Evolutionary conservation across 37 sponge, comb jelly and placozoan genomes (phyloP).

Genomic region (Beroe ovata): DNA sequence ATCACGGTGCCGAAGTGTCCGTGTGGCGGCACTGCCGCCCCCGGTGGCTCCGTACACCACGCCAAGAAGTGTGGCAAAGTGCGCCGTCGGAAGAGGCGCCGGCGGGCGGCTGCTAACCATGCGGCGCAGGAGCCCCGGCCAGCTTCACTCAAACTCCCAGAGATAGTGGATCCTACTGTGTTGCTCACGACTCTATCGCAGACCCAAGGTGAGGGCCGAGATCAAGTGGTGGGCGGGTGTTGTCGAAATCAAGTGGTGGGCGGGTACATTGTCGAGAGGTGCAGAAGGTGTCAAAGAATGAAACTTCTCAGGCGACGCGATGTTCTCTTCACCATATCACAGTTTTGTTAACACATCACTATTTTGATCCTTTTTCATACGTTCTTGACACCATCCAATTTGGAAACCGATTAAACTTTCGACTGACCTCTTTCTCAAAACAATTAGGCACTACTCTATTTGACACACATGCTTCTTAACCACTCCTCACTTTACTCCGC

Average conservation of each 20-base stretch:
- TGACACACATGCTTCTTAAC: too few relatives aligned
- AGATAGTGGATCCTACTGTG: constrained; percentile 14
- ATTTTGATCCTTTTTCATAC: too few relatives aligned
- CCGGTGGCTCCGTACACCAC: background rate
- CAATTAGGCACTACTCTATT: too few relatives aligned
- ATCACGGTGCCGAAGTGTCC: constrained; percentile 1
- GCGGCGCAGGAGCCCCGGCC: background rate
- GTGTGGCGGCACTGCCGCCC: constrained; percentile 1
- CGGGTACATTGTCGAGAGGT: background rate
- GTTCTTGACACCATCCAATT: too few relatives aligned
- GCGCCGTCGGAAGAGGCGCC: background rate
- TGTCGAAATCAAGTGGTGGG: background rate
- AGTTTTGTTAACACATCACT: too few relatives aligned
- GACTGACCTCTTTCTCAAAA: too few relatives aligned
- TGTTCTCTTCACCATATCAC: too few relatives aligned
- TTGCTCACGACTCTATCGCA: background rate
- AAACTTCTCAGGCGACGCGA: too few relatives aligned
- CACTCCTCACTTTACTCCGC: too few relatives aligned
- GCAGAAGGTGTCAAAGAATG: background rate
- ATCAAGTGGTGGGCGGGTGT: background rate
- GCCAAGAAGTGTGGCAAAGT: constrained; percentile 22
- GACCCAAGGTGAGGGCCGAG: background rate
- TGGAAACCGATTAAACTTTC: too few relatives aligned
- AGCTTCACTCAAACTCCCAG: constrained; percentile 3
- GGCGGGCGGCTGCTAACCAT: background rate